Evolutionary conservation across 2,888 invertebrate species (phyloP), one percentile per base, ranked within the genome.

Genomic region (Ormyrus thymus): DNA sequence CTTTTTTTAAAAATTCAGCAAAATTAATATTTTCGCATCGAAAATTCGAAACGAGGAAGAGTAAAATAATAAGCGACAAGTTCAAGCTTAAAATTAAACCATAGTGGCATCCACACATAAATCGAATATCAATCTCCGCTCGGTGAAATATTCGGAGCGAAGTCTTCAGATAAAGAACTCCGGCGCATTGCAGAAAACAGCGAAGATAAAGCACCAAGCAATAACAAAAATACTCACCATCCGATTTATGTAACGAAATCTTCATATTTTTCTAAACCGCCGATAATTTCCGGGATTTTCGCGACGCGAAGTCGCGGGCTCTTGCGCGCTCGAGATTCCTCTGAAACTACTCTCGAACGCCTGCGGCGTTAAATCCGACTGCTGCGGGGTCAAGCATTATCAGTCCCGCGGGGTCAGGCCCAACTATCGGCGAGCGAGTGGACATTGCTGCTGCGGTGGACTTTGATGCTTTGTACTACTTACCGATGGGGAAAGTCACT

Each of bases 371-470:
- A 10, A 53, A 43, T 29, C 29, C 56, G 15, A 13, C 6, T 15
- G 59, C 46, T 50, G 10, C 11, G 55, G 62, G 72, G 78, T 78
- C 78, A 72, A n/a, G 15, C 13, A 7, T 78, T 78, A 78, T 78
- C 78, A 6, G 13, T 8, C 13, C 43, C 13, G 46, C 43, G 61
- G 56, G 78, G 78, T 78, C 78, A 78, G 7, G 29, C 29, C 9
- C 58, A 7, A 13, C 46, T 69, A 69, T 56, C 68, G 8, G 56
- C 10, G 46, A 43, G 43, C 45, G 45, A n/a, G 62, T n/a, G 62
- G n/a, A 45, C 62, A 43, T n/a, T 45, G 6, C 11, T 55, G 2
- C 13, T 29, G 29, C 29, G 29, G 3, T 29, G 29, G 29, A 29
- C 29, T 29, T 29, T 29, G 29, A 29, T 29, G 29, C 29, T 29